phyloP scores from a whole-genome alignment of 1,140 invertebrate species.

The Micrasema minimum region DNA sequence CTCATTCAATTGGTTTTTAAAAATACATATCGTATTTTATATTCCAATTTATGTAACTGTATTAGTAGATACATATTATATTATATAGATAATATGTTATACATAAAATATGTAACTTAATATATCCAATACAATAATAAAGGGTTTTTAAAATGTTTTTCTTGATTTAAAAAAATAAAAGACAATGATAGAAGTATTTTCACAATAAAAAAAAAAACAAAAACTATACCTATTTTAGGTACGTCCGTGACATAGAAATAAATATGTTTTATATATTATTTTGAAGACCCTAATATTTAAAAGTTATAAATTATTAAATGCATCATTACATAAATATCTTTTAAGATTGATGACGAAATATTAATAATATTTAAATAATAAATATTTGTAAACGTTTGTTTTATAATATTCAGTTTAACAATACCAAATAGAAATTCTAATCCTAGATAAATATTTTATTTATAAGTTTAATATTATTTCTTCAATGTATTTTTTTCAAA shows the following conservation, averaged over 20 bases:
- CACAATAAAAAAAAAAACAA: no score
- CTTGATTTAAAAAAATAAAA: no score
- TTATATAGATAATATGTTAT: no score
- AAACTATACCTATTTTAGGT: not conserved
- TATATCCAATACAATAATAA: no score
- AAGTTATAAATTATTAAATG: not conserved
- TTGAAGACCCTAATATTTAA: not conserved
- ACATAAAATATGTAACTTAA: no score
- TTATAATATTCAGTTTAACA: conserved; percentile 44
- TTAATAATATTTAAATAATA: not conserved
- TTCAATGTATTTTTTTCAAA: no score
- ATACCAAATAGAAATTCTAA: conserved; percentile 54
- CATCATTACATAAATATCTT: not conserved
- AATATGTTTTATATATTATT: not conserved
- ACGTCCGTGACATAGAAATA: not conserved
- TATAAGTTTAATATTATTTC: conserved; percentile 41
- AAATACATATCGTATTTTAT: no score
- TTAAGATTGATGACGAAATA: not conserved
- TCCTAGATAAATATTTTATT: conserved; percentile 45
- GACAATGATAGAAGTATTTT: no score
- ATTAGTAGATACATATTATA: no score
- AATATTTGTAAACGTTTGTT: not conserved
- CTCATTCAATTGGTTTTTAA: no score
- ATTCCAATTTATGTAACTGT: no score
- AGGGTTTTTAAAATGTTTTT: no score